A percentile compares a stretch with the other conserved stretches of the same genome.
Conservation (phyloP, 1,140 invertebrate genomes). For the Trypoxylus dichotomus region DNA sequence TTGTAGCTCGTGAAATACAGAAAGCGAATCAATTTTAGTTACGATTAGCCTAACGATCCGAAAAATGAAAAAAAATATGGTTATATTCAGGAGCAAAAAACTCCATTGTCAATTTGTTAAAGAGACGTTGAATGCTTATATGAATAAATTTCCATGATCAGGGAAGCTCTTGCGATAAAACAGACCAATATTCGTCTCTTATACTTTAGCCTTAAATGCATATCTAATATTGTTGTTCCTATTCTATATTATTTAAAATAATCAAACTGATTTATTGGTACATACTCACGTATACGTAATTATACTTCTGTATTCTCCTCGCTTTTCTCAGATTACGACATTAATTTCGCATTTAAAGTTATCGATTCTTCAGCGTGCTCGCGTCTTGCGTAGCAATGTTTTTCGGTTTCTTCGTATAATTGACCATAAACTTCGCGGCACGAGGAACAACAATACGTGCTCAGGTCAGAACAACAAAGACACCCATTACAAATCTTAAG, state of each 20-base stretch:
- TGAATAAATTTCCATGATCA: slow-evolving; percentile 3
- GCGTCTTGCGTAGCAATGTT: background rate
- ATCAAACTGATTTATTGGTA: too few relatives aligned
- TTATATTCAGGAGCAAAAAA: background rate
- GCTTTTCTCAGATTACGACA: background rate
- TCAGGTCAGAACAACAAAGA: background rate
- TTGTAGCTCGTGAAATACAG: background rate
- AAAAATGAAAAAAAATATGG: background rate
- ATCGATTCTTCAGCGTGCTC: background rate
- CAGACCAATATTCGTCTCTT: background rate
- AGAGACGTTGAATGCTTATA: background rate
- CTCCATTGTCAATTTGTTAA: background rate
- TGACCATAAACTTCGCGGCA: background rate
- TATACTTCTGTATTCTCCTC: background rate
- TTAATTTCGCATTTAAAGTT: background rate
- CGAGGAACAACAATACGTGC: background rate
- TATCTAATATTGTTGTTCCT: too few relatives aligned
- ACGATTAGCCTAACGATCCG: background rate
- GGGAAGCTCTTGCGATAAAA: background rate
- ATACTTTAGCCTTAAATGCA: background rate
- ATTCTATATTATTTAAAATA: too few relatives aligned
- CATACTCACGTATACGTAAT: background rate
- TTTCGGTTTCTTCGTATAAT: background rate
- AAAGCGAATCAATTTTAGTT: background rate
- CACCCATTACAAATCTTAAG: background rate